Conservation (phyloP, 2,888 invertebrate species). For the Caenorhabditis panamensis region DNA sequence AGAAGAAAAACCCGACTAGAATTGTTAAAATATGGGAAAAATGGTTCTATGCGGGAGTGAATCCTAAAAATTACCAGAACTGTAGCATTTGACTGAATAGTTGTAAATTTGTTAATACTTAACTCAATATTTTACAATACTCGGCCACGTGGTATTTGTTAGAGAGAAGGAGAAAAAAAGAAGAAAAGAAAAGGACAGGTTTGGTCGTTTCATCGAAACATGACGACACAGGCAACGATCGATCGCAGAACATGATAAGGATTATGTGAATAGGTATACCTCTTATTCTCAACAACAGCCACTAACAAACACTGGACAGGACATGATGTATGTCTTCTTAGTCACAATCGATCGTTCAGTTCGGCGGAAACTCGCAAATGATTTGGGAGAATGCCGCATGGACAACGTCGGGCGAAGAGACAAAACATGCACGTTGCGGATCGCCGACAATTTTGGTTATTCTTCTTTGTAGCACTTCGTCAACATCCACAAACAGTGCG, state of each 20-base stretch:
- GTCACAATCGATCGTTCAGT: neutral
- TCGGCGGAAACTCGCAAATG: slow-evolving; percentile 31
- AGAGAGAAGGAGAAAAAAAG: slow-evolving; percentile 6
- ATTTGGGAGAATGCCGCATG: slow-evolving; percentile 78
- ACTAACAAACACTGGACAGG: neutral
- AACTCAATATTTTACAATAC: too few relatives aligned
- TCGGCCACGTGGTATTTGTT: neutral
- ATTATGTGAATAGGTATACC: slow-evolving; percentile 7
- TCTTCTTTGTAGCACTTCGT: slow-evolving; percentile 63
- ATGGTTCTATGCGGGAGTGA: too few relatives aligned
- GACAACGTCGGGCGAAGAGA: slow-evolving; percentile 80
- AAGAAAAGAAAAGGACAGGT: slow-evolving; percentile 20
- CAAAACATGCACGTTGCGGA: slow-evolving; percentile 72
- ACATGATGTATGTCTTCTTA: neutral
- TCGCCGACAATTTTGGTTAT: slow-evolving; percentile 71
- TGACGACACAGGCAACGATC: slow-evolving; percentile 27
- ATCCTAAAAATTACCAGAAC: too few relatives aligned
- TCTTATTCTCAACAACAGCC: neutral
- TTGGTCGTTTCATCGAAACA: slow-evolving; percentile 35
- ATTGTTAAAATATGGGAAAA: slow-evolving; percentile 28
- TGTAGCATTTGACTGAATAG: neutral
- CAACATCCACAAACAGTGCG: slow-evolving; percentile 74
- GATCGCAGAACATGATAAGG: slow-evolving; percentile 33
- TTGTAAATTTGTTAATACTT: neutral
- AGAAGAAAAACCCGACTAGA: slow-evolving; percentile 40